These are phyloP conservation scores for Tipula confusa DNA, from an alignment of 2,888 invertebrate species.

Conservation along the genomic window DNA sequence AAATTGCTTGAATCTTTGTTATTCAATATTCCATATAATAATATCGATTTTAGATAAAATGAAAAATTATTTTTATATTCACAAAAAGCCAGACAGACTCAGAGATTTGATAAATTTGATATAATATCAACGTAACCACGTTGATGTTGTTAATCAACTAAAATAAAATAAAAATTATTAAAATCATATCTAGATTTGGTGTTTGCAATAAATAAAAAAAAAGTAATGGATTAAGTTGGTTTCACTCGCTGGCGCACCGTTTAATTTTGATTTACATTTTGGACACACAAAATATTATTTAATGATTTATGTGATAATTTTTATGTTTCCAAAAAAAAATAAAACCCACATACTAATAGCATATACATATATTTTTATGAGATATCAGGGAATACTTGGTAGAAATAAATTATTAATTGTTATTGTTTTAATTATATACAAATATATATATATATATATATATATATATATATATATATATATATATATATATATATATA, in stretches of 20 bases:
- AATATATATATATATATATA: background rate
- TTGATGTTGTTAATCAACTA: no score
- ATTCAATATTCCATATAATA: no score
- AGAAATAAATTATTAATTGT: background rate
- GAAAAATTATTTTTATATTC: no score
- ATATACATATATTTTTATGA: background rate
- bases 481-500: no score
- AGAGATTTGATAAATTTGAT: no score
- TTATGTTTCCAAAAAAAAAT: no score
- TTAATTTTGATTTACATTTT: conserved; percentile 12
- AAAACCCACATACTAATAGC: background rate
- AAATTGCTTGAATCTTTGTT: no score
- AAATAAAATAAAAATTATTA: background rate
- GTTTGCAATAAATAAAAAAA: background rate
- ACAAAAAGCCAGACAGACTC: background rate
- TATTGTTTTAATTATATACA: no score
- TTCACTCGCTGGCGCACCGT: background rate
- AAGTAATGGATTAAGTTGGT: background rate
- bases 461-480: no score
- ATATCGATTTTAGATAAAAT: no score
- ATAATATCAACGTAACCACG: no score
- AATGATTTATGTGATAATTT: background rate
- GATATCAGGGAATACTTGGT: background rate
- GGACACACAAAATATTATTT: background rate
- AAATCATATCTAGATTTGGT: background rate